These are phyloP conservation scores for Corydoras maculifer DNA, from an alignment of 2,113 vertebrate species.

Conservation along the genomic window DNA sequence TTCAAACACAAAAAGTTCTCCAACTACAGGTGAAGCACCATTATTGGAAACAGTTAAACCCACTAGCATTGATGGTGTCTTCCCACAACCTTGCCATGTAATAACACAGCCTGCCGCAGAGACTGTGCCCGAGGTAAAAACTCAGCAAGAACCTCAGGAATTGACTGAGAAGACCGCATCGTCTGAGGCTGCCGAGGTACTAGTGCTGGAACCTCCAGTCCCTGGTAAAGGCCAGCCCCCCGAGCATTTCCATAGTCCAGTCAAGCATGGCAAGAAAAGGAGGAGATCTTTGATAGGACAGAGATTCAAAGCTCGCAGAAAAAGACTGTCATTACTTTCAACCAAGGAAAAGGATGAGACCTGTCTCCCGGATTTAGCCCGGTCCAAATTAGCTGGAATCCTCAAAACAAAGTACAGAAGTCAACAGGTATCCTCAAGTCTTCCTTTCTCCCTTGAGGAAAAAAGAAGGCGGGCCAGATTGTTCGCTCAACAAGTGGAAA, in stretches of 20 bases:
- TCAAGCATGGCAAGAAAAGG: conserved; percentile 58
- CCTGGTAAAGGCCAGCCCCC: conserved; percentile 29
- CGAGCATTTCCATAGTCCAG: conserved; percentile 31
- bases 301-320: conserved; percentile 57
- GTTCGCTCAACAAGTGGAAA: conserved; percentile 60
- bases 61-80: conserved; percentile 17
- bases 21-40: conserved; percentile 35
- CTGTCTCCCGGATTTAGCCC: conserved; percentile 18
- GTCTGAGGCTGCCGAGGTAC: conserved; percentile 51
- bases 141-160: no score
- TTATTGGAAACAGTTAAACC: conserved; percentile 23
- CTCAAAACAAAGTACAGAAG: conserved; percentile 61
- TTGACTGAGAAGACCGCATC: conserved; percentile 50
- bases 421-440: conserved; percentile 40
- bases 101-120: conserved; percentile 25
- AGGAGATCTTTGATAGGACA: conserved; percentile 61
- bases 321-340: conserved; percentile 27
- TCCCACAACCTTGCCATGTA: conserved; percentile 24
- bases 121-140: conserved; percentile 36
- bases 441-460: conserved; percentile 47
- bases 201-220: conserved; percentile 48
- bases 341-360: conserved; percentile 27
- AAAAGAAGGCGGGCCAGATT: conserved; percentile 50
- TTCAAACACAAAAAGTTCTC: conserved; percentile 15
- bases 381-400: conserved; percentile 56